Conservation (phyloP, 1,140 invertebrate genomes). For the Cylas formicarius region DNA sequence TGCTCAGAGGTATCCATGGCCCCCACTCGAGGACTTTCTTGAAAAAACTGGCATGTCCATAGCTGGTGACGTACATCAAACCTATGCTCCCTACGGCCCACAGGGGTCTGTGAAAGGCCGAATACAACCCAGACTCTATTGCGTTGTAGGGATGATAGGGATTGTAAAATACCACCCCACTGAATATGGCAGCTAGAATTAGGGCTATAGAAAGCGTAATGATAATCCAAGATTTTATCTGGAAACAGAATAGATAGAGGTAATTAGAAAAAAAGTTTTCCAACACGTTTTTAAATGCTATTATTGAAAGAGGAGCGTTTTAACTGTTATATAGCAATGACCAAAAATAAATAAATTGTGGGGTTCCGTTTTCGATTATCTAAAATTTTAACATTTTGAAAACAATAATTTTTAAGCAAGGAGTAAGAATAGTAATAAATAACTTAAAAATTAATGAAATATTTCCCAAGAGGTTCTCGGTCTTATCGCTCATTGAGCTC, state of each 20-base stretch:
- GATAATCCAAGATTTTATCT: conserved; percentile 40
- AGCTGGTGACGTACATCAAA: conserved; percentile 44
- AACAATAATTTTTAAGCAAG: too few species aligned
- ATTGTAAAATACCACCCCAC: conserved; percentile 41
- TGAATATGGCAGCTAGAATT: conserved; percentile 40
- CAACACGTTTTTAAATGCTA: too few species aligned
- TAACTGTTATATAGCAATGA: too few species aligned
- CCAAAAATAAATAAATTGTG: too few species aligned
- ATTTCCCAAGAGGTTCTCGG: too few species aligned
- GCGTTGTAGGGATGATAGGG: conserved; percentile 43
- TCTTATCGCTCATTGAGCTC: too few species aligned
- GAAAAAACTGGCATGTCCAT: conserved; percentile 34
- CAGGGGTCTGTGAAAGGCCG: conserved; percentile 48
- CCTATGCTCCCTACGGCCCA: conserved; percentile 49
- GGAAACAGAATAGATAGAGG: conserved; percentile 18
- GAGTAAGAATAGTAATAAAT: too few species aligned
- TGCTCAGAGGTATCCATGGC: conserved; percentile 59
- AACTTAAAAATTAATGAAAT: too few species aligned
- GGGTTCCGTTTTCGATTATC: not conserved
- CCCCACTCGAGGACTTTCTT: conserved; percentile 47
- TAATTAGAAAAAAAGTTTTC: conserved; percentile 8
- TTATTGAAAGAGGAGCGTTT: too few species aligned
- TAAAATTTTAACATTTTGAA: not conserved
- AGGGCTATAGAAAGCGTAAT: conserved; percentile 33
- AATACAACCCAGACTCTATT: conserved; percentile 49